Evolutionary conservation across 2,113 vertebrate species (phyloP).

Genomic region (Peromyscus leucopus): DNA sequence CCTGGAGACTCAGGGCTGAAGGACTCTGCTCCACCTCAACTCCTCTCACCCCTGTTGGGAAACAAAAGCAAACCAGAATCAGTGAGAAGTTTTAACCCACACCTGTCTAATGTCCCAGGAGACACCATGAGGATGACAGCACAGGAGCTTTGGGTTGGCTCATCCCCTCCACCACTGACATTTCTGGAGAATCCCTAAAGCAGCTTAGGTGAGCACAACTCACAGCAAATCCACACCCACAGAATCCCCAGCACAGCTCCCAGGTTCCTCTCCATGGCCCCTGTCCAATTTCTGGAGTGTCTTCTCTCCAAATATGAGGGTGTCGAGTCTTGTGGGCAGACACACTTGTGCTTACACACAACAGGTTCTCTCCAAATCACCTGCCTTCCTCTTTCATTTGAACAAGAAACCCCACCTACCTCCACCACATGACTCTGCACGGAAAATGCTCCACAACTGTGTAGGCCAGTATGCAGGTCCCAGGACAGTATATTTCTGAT

Average conservation of each 20-base stretch:
- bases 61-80: background rate
- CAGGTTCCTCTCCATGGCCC: background rate
- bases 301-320: background rate
- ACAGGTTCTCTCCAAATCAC: background rate
- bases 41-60: slow-evolving; percentile 54
- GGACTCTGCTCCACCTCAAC: slow-evolving; percentile 26
- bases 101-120: too few species aligned
- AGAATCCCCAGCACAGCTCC: slow-evolving; percentile 36
- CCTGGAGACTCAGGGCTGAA: background rate
- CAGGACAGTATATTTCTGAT: background rate
- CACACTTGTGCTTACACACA: background rate
- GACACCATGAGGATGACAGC: too few species aligned
- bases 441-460: background rate
- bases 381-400: background rate
- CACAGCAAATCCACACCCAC: slow-evolving; percentile 62
- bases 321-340: background rate
- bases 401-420: background rate
- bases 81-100: background rate
- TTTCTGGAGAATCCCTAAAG: background rate
- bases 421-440: background rate
- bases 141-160: background rate
- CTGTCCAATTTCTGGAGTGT: too few species aligned
- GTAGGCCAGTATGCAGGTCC: background rate
- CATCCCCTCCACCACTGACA: too few species aligned
- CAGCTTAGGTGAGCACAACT: background rate